phyloP scores from a whole-genome alignment of 2,888 invertebrate genomes.

The Balanococcus diminutus region DNA sequence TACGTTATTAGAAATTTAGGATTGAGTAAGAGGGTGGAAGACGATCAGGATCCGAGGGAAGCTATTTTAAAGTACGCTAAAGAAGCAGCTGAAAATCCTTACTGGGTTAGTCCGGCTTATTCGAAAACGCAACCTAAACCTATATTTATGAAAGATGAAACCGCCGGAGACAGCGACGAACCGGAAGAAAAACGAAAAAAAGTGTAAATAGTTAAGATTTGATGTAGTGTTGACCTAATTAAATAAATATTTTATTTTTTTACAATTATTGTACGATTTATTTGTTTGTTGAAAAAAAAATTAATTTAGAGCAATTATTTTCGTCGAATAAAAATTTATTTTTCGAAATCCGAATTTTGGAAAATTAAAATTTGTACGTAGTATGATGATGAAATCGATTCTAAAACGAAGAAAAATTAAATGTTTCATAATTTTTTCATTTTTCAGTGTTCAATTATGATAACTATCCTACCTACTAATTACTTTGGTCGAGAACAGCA shows the following conservation, averaged over 20 bases:
- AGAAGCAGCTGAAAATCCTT: conserved; percentile 94
- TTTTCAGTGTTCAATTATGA: too few species aligned
- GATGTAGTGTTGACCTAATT: background rate
- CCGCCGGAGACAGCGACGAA: conserved; percentile 62
- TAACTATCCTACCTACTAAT: too few species aligned
- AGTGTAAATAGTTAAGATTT: background rate
- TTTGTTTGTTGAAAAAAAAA: too few species aligned
- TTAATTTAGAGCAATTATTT: too few species aligned
- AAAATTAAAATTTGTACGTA: too few species aligned
- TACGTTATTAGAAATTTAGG: conserved; percentile 96
- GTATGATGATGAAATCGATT: too few species aligned
- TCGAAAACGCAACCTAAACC: conserved; percentile 85
- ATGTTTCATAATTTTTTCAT: too few species aligned
- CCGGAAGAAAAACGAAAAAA: conserved; percentile 57
- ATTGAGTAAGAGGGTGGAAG: conserved; percentile 86
- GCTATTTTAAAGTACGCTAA: conserved; percentile 94
- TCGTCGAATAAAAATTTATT: too few species aligned
- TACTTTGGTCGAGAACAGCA: too few species aligned
- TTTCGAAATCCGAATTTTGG: too few species aligned
- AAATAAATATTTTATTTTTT: background rate
- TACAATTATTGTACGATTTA: too few species aligned
- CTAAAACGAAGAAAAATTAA: too few species aligned
- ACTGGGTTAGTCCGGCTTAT: conserved; percentile 94
- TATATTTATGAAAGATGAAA: conserved; percentile 67
- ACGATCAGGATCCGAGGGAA: conserved; percentile 90